A percentile compares a stretch with the other conserved stretches of the same genome.
Conservation (phyloP, 2,888 invertebrate species). For the Scaptomyza reducta region DNA sequence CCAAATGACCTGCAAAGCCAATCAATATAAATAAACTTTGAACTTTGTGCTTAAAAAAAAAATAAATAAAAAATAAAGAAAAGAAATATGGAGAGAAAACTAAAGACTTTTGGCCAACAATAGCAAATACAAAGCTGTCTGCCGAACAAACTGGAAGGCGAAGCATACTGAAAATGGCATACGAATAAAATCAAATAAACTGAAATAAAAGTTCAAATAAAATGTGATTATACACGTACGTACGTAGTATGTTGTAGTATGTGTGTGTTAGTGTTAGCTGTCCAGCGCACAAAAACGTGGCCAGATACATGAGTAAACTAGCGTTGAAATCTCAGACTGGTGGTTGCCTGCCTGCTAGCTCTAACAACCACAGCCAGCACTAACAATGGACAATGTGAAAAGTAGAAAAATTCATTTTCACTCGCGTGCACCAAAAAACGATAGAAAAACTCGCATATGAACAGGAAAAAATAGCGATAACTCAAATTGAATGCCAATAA, state of each 20-base stretch:
- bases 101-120: constrained; percentile 30
- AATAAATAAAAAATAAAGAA: constrained; percentile 7
- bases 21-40: constrained; percentile 71
- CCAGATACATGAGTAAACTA: constrained; percentile 56
- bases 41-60: constrained; percentile 46
- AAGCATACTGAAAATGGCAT: constrained; percentile 56
- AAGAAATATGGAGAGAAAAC: background rate
- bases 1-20: constrained; percentile 62
- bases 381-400: constrained; percentile 56
- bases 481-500: constrained; percentile 83
- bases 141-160: constrained; percentile 52
- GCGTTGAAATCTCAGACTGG: constrained; percentile 62
- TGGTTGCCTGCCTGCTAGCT: constrained; percentile 48
- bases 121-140: constrained; percentile 43
- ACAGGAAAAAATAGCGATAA: constrained; percentile 81
- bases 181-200: constrained; percentile 68
- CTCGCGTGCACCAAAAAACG: constrained; percentile 9
- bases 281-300: constrained; percentile 49
- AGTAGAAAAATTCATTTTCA: constrained; percentile 72
- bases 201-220: constrained; percentile 75
- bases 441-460: constrained; percentile 53
- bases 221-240: constrained; percentile 63
- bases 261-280: constrained; percentile 8
- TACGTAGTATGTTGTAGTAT: constrained; percentile 6
- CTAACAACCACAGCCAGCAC: constrained; percentile 19